phyloP scores from a whole-genome alignment of 2,113 vertebrate species.

The Atherinomorus stipes region DNA sequence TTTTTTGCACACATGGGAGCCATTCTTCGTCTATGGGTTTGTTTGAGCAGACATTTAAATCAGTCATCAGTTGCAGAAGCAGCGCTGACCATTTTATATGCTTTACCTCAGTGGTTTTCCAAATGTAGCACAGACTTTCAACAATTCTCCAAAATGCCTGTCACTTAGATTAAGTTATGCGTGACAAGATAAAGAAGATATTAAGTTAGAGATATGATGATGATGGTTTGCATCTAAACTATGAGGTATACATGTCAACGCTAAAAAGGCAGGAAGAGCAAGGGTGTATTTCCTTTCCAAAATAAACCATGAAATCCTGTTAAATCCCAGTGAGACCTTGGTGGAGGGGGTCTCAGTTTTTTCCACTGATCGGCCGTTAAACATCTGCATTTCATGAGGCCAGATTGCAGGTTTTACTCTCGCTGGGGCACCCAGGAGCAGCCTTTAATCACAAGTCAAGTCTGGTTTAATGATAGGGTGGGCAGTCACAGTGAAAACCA shows the following conservation, averaged over 20 bases:
- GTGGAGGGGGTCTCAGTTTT: slow-evolving; percentile 11
- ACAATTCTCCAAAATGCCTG: neutral
- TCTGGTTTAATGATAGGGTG: slow-evolving; percentile 41
- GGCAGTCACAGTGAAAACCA: slow-evolving; percentile 40
- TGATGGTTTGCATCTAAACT: slow-evolving; percentile 11
- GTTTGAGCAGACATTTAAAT: slow-evolving; percentile 1
- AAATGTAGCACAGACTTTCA: slow-evolving; percentile 1
- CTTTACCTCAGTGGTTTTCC: slow-evolving; percentile 13
- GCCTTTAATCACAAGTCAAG: slow-evolving; percentile 57
- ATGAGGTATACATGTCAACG: slow-evolving; percentile 3
- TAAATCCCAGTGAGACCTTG: slow-evolving; percentile 43
- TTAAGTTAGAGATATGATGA: slow-evolving; percentile 10
- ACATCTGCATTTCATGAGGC: slow-evolving; percentile 60
- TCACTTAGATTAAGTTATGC: slow-evolving; percentile 16
- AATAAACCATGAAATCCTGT: slow-evolving; percentile 34
- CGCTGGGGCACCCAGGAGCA: slow-evolving; percentile 16
- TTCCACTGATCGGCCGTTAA: slow-evolving; percentile 34
- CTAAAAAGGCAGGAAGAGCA: slow-evolving; percentile 12
- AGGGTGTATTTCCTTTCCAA: slow-evolving; percentile 49
- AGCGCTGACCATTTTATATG: neutral
- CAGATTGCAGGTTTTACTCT: slow-evolving; percentile 44
- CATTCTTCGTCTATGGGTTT: neutral
- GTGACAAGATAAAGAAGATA: slow-evolving; percentile 5
- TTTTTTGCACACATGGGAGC: neutral
- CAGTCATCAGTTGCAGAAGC: neutral